Conservation (phyloP, 30 jellyfish, hydroid and myxozoan genomes). For the Turritopsis rubra region DNA sequence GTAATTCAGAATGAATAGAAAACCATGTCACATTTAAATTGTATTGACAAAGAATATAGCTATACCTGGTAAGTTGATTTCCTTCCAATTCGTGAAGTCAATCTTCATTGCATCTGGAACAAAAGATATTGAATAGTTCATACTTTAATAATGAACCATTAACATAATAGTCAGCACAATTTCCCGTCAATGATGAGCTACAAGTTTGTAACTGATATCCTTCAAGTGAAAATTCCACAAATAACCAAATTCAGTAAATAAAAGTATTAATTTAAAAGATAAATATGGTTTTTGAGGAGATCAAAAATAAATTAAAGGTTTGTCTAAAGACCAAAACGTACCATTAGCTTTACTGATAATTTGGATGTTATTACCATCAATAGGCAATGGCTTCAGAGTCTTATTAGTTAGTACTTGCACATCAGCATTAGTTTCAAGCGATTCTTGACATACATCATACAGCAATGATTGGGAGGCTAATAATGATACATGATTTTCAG, state of each 20-base stretch:
- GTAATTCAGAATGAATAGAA: not conserved
- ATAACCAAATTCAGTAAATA: not conserved
- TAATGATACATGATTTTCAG: not conserved
- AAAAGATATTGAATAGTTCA: not conserved
- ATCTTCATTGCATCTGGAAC: not conserved
- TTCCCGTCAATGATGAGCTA: not conserved
- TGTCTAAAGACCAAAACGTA: not conserved
- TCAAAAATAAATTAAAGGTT: not conserved
- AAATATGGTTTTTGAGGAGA: not conserved
- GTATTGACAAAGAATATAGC: not conserved
- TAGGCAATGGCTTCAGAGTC: not conserved
- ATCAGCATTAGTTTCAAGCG: not conserved
- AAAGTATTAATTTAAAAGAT: not conserved
- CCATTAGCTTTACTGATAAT: not conserved
- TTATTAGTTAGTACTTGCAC: not conserved
- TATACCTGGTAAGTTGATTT: not conserved
- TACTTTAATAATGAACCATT: not conserved
- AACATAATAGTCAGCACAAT: not conserved
- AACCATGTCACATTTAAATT: not conserved
- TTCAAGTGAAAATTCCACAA: not conserved
- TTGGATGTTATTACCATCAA: not conserved
- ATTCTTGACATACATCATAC: not conserved
- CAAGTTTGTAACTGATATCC: not conserved
- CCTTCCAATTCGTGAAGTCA: not conserved
- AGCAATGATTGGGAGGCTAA: not conserved